Evolutionary conservation across 2,888 invertebrate genomes (phyloP), one percentile per base, ranked within the genome.

Genomic region (Drosophila buzzatii): DNA sequence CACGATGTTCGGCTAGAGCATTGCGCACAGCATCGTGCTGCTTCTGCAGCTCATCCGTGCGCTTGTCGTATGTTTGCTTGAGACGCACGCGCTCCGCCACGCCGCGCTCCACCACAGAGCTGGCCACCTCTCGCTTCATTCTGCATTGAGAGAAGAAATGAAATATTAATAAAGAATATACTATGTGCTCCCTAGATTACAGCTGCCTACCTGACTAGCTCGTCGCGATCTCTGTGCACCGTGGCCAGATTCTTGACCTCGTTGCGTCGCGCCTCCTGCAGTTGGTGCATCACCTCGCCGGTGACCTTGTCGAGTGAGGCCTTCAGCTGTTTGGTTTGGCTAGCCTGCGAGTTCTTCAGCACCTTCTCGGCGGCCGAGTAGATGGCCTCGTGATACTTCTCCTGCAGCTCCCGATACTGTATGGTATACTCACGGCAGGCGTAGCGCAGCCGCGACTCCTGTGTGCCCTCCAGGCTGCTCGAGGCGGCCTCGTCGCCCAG

Each of bases 141-240:
- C 93, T 45, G 3, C 3, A 8, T 7, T 2, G 3, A n/a, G 9
- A 9, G 14, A 9, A n/a, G 3, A 2, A 3, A 41, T 3, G 0
- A 16, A 39, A 1, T 39, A 41, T 41, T 3, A 9, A 3, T 55
- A 27, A 12, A 2, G 12, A 4, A 23, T 3, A 45, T 14, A 45
- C 23, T 27, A 27, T 27, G 27, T 45, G 1, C 3, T 2, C 16
- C 7, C 2, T 0, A 14, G 20, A 8, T 33, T 14, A 4, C 3
- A 0, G 23, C 2, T 10, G 4, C 93, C 66, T 86, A 98, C 97
- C 94, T 98, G 96, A 91, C 98, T 84, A 98, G 94, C 92, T 99
- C 99, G 82, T 97, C 98, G 86, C 98, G 97, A 93, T 99, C 98
- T 82, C 97, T 95, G 92, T 98, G 97, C 70, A 96, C 96, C 92